These are phyloP conservation scores for Acanthiza pusilla DNA, from an alignment of 2,797 vertebrate genomes.

Conservation along the genomic window DNA sequence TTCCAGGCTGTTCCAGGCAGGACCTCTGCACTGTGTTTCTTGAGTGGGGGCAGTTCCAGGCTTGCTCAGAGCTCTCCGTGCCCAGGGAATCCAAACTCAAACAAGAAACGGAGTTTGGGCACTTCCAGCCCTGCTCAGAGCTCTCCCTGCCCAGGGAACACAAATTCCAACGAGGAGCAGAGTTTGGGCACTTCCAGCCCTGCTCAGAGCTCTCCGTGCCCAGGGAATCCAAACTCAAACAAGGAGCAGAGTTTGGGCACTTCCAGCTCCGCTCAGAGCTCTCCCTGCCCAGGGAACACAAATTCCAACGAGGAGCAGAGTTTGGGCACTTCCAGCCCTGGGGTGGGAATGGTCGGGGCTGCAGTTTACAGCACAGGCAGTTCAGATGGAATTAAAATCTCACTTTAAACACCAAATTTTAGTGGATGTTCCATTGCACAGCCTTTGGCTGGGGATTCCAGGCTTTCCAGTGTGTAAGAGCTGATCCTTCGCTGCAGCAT, in stretches of 20 bases:
- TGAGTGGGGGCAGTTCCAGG: neutral
- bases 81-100: neutral
- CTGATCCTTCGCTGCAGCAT: neutral
- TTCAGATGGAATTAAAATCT: neutral
- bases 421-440: too few relatives aligned
- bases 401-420: neutral
- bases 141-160: neutral
- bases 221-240: neutral
- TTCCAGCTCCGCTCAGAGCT: constrained; percentile 12
- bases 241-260: neutral
- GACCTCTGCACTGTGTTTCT: neutral
- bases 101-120: neutral
- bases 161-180: neutral
- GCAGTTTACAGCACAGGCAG: too few relatives aligned
- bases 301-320: neutral
- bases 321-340: neutral
- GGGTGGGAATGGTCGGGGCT: neutral
- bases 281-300: neutral
- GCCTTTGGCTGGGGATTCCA: neutral
- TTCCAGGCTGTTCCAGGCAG: neutral
- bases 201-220: neutral
- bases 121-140: neutral
- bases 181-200: neutral
- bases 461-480: fast-evolving
- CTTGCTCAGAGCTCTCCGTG: neutral